Evolutionary conservation across 2,113 vertebrate species (phyloP), one percentile per base, ranked within the genome.

Genomic region (Cariama cristata): DNA sequence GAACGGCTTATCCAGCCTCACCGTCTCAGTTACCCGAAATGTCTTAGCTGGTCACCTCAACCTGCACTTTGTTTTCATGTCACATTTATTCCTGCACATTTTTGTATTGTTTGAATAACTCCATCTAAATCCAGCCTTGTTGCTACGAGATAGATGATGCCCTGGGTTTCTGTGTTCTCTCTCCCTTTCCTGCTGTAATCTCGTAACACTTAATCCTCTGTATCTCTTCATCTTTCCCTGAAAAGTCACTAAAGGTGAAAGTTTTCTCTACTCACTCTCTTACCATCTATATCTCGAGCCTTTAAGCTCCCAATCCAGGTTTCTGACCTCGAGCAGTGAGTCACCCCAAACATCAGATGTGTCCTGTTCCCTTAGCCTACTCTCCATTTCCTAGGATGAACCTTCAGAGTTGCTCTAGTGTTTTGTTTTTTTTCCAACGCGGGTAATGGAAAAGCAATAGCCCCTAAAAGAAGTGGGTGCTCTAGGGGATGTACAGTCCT

Each of bases 131-230:
- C 83, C 60, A 49, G 79, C 11, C 35, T 62, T 10, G 95, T 97
- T 97, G 95, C 97, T 94, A 96, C 38, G 96, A 95, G 95, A 63
- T 66, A 81, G 68, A 21, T 21, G 30, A 44, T 35, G 32, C 72
- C 76, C 47, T 30, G 33, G 72, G 9, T 87, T 94, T 26, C 82
- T 66, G 44, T 73, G 80, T 68, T 86, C 76, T 67, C 74, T 60
- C 47, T 62, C 81, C 71, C 53, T 66, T 71, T 52, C 84, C 71
- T 32, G 77, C 69, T 62, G 73, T 56, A 26, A 79, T 81, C 90
- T 86, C 24, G 2, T 80, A 49, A 81, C 93, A 93, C 80, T 93
- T 91, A 87, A 95, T 96, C 94, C 91, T 63, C 72, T 59, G 8
- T 64, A 47, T 56, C 87, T 66, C 86, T 75, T 53, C 68, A 56